phyloP scores from a whole-genome alignment of 2,113 vertebrate species.

The Campylomormyrus numenius region DNA sequence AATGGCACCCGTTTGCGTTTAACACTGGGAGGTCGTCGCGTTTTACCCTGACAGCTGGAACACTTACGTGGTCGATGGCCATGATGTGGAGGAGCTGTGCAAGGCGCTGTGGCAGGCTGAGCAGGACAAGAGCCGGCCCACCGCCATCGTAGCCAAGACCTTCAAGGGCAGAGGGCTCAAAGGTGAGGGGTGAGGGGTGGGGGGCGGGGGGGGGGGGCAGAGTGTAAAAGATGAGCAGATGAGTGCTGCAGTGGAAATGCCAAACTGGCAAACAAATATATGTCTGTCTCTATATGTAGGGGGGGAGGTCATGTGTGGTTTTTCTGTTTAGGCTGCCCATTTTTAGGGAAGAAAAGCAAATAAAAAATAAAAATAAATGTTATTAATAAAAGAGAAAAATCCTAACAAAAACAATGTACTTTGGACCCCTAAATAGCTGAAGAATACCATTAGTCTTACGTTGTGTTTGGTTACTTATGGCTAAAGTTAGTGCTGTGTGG shows the following conservation, averaged over 20 bases:
- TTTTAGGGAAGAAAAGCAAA: neutral
- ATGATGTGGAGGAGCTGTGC: conserved; percentile 72
- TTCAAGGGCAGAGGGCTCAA: conserved; percentile 74
- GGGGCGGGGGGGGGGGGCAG: neutral
- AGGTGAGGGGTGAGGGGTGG: conserved; percentile 63
- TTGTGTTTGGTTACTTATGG: neutral
- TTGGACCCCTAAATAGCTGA: neutral
- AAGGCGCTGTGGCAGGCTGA: conserved; percentile 69
- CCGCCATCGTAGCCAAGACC: conserved; percentile 77
- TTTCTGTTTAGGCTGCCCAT: neutral
- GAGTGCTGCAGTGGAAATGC: neutral
- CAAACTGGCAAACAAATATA: too few relatives aligned
- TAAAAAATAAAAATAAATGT: too few relatives aligned
- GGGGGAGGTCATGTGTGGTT: neutral
- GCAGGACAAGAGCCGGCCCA: conserved; percentile 69
- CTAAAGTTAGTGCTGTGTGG: neutral
- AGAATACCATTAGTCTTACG: neutral
- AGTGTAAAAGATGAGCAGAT: neutral
- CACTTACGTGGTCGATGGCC: conserved; percentile 75
- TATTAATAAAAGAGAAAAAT: too few relatives aligned
- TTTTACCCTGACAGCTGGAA: conserved; percentile 64
- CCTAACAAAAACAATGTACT: neutral
- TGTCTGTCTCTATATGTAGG: too few relatives aligned
- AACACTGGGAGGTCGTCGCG: neutral
- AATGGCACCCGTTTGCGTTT: neutral